phyloP scores from a whole-genome alignment of 2,113 vertebrate genomes.

The Fulica atra region DNA sequence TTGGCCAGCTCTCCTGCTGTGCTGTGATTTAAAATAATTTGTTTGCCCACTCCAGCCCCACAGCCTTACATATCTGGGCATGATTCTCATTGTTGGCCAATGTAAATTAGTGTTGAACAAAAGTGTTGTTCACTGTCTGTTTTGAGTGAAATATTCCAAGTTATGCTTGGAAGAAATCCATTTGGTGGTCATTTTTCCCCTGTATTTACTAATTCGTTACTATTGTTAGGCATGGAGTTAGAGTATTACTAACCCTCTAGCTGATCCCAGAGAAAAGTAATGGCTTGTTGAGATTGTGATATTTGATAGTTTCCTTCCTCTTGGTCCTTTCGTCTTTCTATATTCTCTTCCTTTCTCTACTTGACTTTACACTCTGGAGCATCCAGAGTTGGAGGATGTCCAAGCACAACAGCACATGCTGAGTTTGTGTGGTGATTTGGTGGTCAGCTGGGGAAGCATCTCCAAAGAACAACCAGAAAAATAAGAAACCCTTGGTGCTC shows the following conservation, averaged over 20 bases:
- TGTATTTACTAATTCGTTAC: neutral
- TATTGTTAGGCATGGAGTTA: neutral
- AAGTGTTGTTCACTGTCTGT: neutral
- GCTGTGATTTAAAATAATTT: neutral
- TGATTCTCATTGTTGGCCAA: neutral
- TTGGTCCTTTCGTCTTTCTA: conserved; percentile 24
- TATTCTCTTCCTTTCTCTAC: neutral
- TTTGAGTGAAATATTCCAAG: neutral
- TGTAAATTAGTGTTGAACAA: neutral
- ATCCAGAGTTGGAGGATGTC: conserved; percentile 33
- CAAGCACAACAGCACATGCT: neutral
- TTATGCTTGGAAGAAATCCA: neutral
- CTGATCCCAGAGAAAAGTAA: conserved; percentile 12
- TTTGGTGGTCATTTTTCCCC: neutral
- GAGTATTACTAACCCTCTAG: neutral
- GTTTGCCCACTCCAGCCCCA: neutral
- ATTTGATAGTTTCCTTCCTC: conserved; percentile 62
- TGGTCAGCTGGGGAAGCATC: neutral
- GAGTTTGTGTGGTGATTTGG: neutral
- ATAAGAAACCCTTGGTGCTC: neutral
- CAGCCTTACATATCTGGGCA: neutral
- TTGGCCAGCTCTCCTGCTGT: neutral
- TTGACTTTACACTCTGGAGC: conserved; percentile 12
- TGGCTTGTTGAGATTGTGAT: conserved; percentile 2
- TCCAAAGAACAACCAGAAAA: neutral